A percentile compares a stretch with the other conserved stretches of the same genome.
Conservation (phyloP, 2,888 invertebrate genomes). For the Euplagia quadripunctaria region DNA sequence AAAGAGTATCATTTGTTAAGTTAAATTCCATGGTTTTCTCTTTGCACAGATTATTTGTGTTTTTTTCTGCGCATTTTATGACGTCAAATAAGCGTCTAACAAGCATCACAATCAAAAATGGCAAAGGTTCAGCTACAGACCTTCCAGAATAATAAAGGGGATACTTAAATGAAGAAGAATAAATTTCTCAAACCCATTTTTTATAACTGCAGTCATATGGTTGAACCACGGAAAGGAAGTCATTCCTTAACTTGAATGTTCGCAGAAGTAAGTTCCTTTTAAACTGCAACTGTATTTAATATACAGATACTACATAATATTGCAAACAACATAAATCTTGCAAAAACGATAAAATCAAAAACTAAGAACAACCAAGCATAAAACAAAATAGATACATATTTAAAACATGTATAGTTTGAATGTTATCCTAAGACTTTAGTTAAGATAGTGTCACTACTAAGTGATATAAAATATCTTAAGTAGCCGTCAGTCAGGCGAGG, state of each 20-base stretch:
- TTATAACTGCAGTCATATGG: no score
- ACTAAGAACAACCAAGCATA: not conserved
- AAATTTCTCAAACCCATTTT: no score
- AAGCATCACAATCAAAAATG: not conserved
- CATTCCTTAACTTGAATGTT: no score
- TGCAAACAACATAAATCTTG: not conserved
- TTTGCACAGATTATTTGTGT: no score
- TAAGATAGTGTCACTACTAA: not conserved
- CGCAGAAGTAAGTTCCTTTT: not conserved
- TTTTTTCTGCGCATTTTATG: not conserved
- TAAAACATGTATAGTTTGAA: no score
- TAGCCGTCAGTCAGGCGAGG: slow-evolving; percentile 5
- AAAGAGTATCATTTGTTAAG: no score
- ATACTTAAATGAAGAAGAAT: not conserved
- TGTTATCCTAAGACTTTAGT: not conserved
- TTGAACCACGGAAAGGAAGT: no score
- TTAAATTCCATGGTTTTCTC: no score
- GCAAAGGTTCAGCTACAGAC: not conserved
- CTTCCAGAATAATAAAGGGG: not conserved
- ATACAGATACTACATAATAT: not conserved
- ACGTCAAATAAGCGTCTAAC: not conserved
- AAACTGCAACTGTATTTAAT: not conserved
- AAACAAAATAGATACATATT: not conserved
- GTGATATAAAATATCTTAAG: not conserved
- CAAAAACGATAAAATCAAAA: not conserved